These are phyloP conservation scores for Tangara arthus DNA, from an alignment of 2,797 vertebrate genomes.

Conservation along the genomic window DNA sequence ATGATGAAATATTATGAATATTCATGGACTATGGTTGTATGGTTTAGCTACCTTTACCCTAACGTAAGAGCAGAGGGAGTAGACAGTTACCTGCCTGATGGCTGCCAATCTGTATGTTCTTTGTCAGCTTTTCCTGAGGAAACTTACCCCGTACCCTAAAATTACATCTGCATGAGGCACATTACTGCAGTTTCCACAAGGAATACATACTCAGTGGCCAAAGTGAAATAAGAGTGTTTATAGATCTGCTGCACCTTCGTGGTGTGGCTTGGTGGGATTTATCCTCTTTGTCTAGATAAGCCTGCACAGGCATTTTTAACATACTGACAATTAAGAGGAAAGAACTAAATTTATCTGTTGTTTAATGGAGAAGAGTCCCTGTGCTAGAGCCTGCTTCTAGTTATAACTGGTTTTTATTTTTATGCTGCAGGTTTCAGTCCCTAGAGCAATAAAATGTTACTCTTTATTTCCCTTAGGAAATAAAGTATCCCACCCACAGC, in stretches of 20 bases:
- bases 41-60: background rate
- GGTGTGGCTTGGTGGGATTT: background rate
- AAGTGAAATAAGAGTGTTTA: background rate
- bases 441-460: slow-evolving; percentile 11
- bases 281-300: background rate
- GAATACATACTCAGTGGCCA: background rate
- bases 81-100: background rate
- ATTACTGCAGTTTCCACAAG: background rate
- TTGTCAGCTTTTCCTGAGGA: background rate
- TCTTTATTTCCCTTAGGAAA: slow-evolving; percentile 16
- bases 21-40: background rate
- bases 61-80: background rate
- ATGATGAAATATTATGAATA: background rate
- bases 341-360: background rate
- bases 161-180: background rate
- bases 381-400: background rate
- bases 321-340: background rate
- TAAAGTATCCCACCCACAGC: background rate
- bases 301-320: background rate
- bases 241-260: background rate
- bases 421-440: background rate
- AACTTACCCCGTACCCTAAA: background rate
- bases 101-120: background rate
- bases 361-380: background rate
- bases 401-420: background rate